Evolutionary conservation across 92 coral and sea anemone species (phyloP).

Genomic region (Meandrina meandrites): DNA sequence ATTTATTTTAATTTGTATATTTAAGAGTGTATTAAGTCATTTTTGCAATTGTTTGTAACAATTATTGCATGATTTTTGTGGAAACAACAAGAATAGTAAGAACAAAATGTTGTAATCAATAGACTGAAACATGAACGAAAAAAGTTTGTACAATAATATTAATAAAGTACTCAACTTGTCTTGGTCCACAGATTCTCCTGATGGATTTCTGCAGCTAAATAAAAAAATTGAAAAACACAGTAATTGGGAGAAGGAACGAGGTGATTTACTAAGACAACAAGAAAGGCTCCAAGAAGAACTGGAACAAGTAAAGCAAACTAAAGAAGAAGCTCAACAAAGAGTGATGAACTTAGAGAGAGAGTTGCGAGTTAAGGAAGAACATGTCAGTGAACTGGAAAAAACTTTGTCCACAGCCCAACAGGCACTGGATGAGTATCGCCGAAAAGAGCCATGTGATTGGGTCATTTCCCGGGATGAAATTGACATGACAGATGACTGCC

Average conservation of each 20-base stretch:
- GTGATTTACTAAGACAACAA: slow-evolving; percentile 7
- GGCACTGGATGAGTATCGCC: slow-evolving; percentile 49
- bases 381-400: slow-evolving; percentile 48
- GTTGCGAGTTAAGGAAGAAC: slow-evolving; percentile 24
- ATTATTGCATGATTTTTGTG: too few species aligned
- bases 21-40: too few species aligned
- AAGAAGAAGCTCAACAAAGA: too few species aligned
- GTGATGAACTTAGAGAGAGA: background rate
- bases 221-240: slow-evolving; percentile 21
- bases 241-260: slow-evolving; percentile 30
- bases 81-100: too few species aligned
- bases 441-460: slow-evolving; percentile 73
- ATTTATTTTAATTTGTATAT: too few species aligned
- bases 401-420: slow-evolving; percentile 58
- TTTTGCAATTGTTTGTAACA: too few species aligned
- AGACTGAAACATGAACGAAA: too few species aligned
- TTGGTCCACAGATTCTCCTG: slow-evolving; percentile 13
- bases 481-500: slow-evolving; percentile 47
- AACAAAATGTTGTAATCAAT: too few species aligned
- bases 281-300: slow-evolving; percentile 38
- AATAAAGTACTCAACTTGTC: too few species aligned
- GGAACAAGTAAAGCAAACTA: background rate
- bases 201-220: slow-evolving; percentile 5
- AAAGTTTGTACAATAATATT: too few species aligned
- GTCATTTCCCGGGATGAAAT: slow-evolving; percentile 73